phyloP scores from a whole-genome alignment of 2,888 invertebrate species.

The Cataglyphis rosenhaueri region DNA sequence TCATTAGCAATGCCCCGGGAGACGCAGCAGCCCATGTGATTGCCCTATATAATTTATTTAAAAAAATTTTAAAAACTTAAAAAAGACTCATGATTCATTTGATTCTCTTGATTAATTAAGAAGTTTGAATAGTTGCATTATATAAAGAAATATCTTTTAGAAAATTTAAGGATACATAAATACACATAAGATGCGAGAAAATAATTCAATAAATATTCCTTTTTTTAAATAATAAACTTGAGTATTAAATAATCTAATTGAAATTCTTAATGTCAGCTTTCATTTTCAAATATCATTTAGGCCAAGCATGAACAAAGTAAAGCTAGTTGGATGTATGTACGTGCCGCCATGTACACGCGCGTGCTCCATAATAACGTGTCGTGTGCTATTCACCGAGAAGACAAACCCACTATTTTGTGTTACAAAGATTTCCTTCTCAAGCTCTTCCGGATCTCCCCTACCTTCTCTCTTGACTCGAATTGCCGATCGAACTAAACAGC shows the following conservation, averaged over 20 bases:
- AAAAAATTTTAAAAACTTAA: too few species aligned
- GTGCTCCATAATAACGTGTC: constrained; percentile 56
- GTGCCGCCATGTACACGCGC: constrained; percentile 27
- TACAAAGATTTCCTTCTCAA: constrained; percentile 66
- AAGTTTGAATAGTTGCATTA: neutral
- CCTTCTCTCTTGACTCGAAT: constrained; percentile 61
- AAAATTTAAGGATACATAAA: neutral
- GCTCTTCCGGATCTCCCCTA: constrained; percentile 72
- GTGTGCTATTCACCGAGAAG: constrained; percentile 66
- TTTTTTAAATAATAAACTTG: too few species aligned
- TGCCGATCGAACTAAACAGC: constrained; percentile 65
- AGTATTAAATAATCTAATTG: neutral
- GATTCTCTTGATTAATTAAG: neutral
- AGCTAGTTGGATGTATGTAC: constrained; percentile 5
- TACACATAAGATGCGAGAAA: neutral
- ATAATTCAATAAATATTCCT: neutral
- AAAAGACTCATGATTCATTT: neutral
- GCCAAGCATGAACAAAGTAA: constrained; percentile 5
- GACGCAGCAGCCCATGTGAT: neutral
- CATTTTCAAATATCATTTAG: constrained; percentile 14
- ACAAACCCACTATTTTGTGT: constrained; percentile 59
- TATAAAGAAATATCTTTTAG: neutral
- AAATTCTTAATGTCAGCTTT: neutral
- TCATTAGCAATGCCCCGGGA: constrained; percentile 1
- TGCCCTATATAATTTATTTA: neutral